These are phyloP conservation scores for Corythornis madagascariensis DNA, from an alignment of 2,113 vertebrate genomes.

Conservation along the genomic window DNA sequence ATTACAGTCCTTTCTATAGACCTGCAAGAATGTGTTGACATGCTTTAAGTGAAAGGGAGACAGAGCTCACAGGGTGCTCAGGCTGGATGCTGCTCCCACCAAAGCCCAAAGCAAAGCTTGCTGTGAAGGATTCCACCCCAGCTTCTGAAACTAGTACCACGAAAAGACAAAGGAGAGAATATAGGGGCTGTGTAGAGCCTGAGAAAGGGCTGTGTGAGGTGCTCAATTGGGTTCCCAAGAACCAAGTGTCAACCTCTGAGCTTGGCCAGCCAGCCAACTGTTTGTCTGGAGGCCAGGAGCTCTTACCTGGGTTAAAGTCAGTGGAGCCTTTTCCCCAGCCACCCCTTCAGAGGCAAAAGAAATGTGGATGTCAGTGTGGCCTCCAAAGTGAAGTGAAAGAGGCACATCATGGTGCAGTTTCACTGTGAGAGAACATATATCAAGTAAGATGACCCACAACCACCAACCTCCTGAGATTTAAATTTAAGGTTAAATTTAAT, in stretches of 20 bases:
- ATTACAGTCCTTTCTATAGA: background rate
- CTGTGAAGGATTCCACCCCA: background rate
- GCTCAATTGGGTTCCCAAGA: background rate
- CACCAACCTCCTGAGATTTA: background rate
- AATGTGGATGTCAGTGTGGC: background rate
- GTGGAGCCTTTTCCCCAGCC: background rate
- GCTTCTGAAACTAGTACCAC: background rate
- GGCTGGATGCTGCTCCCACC: background rate
- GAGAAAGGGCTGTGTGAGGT: background rate
- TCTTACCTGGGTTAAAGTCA: background rate
- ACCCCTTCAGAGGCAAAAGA: background rate
- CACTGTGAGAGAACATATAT: background rate
- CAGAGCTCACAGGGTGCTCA: background rate
- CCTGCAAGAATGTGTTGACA: background rate
- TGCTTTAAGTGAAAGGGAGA: background rate
- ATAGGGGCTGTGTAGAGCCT: background rate
- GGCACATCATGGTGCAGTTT: background rate
- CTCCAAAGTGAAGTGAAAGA: background rate
- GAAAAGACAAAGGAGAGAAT: background rate
- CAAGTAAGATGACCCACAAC: background rate
- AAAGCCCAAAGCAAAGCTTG: background rate
- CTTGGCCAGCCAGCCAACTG: background rate
- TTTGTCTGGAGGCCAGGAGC: background rate
- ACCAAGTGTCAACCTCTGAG: background rate
- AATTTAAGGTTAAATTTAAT: background rate